Base-by-base conservation (phyloP, 1,140 invertebrate genomes). In the Drosophila ananassae region DNA sequence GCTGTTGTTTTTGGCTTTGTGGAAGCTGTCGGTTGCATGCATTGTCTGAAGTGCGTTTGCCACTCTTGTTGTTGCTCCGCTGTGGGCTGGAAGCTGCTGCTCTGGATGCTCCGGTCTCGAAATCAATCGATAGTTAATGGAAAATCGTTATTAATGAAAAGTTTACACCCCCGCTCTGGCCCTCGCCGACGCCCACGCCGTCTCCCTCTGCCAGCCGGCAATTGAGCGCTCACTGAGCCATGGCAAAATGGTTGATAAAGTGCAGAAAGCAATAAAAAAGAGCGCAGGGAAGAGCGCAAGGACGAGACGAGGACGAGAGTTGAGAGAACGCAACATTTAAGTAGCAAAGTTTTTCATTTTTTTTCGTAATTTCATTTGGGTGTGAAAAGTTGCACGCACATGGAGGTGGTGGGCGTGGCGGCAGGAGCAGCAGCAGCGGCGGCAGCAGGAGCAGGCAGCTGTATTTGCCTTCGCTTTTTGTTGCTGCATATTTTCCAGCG, bases 101-200 rank as follows among this genome's bases (percentile, higher is more conserved):
- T 28, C 41, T 83, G 83, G 71, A 66, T 54, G 53, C 77, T 74
- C 57, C 61, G 69, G 83, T 72, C 76, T 87, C 78, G 80, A 89
- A 91, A 91, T 91, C 85, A 91, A 91, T 91, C 90, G 90, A 91
- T 91, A 91, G 85, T 91, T 91, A 91, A 91, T 91, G 89, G 90
- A 91, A 91, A 91, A 91, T 91, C 90, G 90, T 91, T 91, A 91
- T 91, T 91, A 91, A 91, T 91, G 90, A 91, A 91, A 91, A 91
- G 50, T 91, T 91, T 82, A 75, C 78, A 48, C 44, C 13, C 39
- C 39, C 34, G 9, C 8, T 3, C 8, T 57, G 21, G 7, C 24
- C 17, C 17, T 28, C 46, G 7, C 25, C 12, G 21, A 30, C 10
- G 10, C 13, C 53, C 8, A 30, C 10, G 17, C 10, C 54, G 17